phyloP scores from a whole-genome alignment of 2,113 vertebrate genomes.

The Craseonycteris thonglongyai region DNA sequence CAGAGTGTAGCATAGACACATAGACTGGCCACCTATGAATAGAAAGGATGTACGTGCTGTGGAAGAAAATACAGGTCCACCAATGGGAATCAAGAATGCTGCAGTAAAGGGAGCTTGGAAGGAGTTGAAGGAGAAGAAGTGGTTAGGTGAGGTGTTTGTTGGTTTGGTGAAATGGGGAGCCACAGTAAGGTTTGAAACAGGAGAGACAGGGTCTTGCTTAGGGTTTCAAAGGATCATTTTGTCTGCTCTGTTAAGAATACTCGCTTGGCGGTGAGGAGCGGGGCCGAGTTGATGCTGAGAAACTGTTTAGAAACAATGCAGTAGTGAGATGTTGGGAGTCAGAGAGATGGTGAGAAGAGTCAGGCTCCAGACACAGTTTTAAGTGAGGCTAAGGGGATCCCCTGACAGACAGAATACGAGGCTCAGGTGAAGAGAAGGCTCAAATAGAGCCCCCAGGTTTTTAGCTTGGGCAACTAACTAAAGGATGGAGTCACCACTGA shows the following conservation, averaged over 20 bases:
- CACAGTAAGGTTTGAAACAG: neutral
- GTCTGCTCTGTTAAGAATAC: neutral
- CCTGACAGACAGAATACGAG: neutral
- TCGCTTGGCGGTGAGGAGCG: too few species aligned
- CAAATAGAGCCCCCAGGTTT: neutral
- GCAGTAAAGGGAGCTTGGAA: too few species aligned
- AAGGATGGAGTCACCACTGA: neutral
- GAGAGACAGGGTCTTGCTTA: neutral
- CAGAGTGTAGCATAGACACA: fast-evolving
- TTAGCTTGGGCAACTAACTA: too few species aligned
- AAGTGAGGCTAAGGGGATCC: neutral
- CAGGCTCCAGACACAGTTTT: neutral
- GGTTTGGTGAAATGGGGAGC: neutral
- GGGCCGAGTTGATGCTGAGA: neutral
- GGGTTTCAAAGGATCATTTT: neutral
- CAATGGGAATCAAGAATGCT: neutral
- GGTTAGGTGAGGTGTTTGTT: too few species aligned
- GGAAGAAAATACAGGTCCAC: neutral
- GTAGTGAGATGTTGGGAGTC: neutral
- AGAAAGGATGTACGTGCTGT: fast-evolving
- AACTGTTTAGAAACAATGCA: neutral
- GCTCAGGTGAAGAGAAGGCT: neutral
- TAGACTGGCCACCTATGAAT: fast-evolving
- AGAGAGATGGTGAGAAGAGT: neutral
- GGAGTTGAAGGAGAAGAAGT: neutral